These are phyloP conservation scores for Tokudaia muenninki DNA, from an alignment of 2,797 vertebrate species.

Conservation along the genomic window DNA sequence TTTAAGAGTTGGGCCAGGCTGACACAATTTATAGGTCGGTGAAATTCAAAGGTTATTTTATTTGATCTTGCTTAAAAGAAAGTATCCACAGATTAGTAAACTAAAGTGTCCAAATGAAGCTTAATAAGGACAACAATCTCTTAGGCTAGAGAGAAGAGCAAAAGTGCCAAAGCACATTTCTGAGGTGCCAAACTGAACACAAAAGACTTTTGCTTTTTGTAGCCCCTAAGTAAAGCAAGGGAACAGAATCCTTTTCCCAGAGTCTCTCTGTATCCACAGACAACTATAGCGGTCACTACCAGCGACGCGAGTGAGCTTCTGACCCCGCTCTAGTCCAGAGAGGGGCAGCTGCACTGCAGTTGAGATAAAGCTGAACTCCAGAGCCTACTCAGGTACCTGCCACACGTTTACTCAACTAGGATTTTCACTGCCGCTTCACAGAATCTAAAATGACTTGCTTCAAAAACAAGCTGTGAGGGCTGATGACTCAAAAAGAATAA, in stretches of 20 bases:
- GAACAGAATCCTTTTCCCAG: not conserved
- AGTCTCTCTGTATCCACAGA: not conserved
- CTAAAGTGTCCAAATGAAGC: not conserved
- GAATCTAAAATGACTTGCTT: constrained; percentile 65
- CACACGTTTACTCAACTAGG: not conserved
- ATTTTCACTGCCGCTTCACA: constrained; percentile 39
- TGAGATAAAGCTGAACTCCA: not conserved
- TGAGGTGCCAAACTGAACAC: not conserved
- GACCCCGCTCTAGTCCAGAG: not conserved
- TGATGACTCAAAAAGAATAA: constrained; percentile 72
- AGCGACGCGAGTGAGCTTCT: not conserved
- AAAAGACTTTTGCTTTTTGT: not conserved
- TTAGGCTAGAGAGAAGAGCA: not conserved
- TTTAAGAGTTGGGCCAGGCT: constrained; percentile 1
- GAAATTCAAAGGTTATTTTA: not conserved
- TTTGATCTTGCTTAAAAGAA: constrained; percentile 13
- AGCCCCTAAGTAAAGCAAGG: not conserved
- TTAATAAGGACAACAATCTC: not conserved
- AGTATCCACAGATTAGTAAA: constrained; percentile 31
- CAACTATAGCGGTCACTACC: not conserved
- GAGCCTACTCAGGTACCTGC: not conserved
- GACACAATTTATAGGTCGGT: not conserved
- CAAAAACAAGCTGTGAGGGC: constrained; percentile 55
- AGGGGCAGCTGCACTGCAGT: not conserved
- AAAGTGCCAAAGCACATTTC: not conserved